These are phyloP conservation scores for Eptatretus atami DNA, from an alignment of 2,797 vertebrate genomes.

Conservation along the genomic window DNA sequence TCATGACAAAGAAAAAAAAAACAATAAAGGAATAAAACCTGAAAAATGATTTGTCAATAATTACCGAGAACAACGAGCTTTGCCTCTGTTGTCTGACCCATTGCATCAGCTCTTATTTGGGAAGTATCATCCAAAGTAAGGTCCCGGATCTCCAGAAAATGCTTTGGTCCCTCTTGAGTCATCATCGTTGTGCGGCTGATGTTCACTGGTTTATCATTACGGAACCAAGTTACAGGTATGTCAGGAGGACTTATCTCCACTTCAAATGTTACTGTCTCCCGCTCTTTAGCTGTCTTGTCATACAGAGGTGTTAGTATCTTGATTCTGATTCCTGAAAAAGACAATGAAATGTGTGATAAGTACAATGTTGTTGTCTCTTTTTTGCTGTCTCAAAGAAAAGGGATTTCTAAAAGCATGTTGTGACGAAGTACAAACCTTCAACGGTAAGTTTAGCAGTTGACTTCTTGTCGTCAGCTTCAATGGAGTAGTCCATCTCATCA, in stretches of 20 bases:
- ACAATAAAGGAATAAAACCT: slow-evolving; percentile 6
- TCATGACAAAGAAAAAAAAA: neutral
- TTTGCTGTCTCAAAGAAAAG: too few relatives aligned
- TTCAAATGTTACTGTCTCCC: neutral
- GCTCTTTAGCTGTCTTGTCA: slow-evolving; percentile 1
- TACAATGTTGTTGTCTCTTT: too few relatives aligned
- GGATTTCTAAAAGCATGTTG: neutral
- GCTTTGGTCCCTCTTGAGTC: slow-evolving; percentile 3
- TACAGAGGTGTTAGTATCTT: neutral
- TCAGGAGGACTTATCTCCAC: neutral
- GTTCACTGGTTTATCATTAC: neutral
- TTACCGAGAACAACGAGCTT: neutral
- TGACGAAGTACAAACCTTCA: slow-evolving; percentile 31
- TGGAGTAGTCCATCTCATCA: slow-evolving; percentile 63
- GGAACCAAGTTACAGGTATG: slow-evolving; percentile 1
- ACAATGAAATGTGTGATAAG: too few relatives aligned
- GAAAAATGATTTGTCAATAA: neutral
- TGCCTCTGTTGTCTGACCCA: slow-evolving; percentile 4
- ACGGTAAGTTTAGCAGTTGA: slow-evolving; percentile 52
- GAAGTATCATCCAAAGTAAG: slow-evolving; percentile 4
- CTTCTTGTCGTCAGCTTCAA: slow-evolving; percentile 47
- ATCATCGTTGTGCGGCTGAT: neutral
- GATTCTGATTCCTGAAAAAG: neutral
- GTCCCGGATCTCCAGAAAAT: slow-evolving; percentile 2
- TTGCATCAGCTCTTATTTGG: neutral